phyloP scores from a whole-genome alignment of 2,888 invertebrate genomes.

The Ashinkailepas kermadecensis region DNA sequence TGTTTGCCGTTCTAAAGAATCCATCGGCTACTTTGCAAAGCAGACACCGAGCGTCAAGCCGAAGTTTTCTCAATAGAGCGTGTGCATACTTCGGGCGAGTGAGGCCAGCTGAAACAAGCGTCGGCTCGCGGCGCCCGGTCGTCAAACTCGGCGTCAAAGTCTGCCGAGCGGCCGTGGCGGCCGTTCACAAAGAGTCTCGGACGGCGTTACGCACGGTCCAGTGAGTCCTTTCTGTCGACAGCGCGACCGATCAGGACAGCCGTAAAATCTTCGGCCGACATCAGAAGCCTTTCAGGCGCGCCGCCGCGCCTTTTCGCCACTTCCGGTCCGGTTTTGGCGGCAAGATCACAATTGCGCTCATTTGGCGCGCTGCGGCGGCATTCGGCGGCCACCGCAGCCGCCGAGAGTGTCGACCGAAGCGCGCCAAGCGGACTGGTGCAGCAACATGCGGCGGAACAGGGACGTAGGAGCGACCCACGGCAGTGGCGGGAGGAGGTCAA shows the following conservation, averaged over 20 bases:
- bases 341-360: not conserved
- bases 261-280: not conserved
- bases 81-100: no score
- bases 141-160: not conserved
- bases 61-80: not conserved
- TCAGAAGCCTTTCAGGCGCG: constrained; percentile 3
- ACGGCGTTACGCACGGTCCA: not conserved
- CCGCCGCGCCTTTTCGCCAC: constrained; percentile 15
- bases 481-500: not conserved
- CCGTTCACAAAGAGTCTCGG: not conserved
- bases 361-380: not conserved
- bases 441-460: no score
- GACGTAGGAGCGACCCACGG: no score
- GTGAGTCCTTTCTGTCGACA: not conserved
- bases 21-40: not conserved
- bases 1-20: not conserved
- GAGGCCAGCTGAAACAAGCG: not conserved
- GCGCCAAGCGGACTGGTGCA: not conserved
- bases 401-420: not conserved
- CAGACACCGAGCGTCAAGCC: not conserved
- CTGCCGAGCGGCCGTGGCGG: no score
- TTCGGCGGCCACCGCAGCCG: not conserved
- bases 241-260: not conserved
- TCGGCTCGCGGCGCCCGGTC: not conserved
- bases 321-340: constrained; percentile 8